Conservation (phyloP, 2,113 vertebrate genomes). For the Otis tarda region DNA sequence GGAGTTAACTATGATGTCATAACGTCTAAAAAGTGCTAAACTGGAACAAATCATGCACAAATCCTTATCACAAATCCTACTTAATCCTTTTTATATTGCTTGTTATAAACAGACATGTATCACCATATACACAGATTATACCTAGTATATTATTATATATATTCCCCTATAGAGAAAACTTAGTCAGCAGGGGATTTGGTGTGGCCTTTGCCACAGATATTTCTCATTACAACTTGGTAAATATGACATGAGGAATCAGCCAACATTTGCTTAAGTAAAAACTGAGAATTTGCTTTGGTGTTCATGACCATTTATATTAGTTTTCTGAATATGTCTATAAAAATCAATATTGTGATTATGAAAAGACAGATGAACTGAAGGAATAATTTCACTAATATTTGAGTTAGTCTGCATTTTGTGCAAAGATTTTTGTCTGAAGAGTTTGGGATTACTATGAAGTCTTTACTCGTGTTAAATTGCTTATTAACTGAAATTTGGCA, state of each 20-base stretch:
- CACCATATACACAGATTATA: not conserved
- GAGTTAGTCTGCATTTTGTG: accelerated
- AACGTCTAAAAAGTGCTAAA: not conserved
- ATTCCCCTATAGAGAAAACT: not conserved
- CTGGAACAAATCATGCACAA: not conserved
- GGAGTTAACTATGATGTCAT: slow-evolving; percentile 15
- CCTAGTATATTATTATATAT: not conserved
- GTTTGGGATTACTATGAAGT: not conserved
- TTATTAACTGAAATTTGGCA: not conserved
- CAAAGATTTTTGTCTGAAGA: not conserved
- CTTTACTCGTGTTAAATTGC: not conserved
- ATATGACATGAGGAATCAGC: not conserved
- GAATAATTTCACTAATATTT: not conserved
- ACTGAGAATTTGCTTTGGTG: not conserved
- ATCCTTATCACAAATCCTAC: slow-evolving; percentile 35
- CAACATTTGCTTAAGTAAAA: not conserved
- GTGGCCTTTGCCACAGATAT: not conserved
- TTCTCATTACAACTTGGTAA: not conserved
- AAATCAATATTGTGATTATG: not conserved
- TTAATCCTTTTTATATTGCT: slow-evolving; percentile 43
- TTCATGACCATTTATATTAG: not conserved
- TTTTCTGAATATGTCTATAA: not conserved
- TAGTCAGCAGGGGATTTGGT: not conserved
- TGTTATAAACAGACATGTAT: not conserved
- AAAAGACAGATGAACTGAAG: not conserved